phyloP scores from a whole-genome alignment of 2,888 invertebrate genomes.

The Thereva unica region DNA sequence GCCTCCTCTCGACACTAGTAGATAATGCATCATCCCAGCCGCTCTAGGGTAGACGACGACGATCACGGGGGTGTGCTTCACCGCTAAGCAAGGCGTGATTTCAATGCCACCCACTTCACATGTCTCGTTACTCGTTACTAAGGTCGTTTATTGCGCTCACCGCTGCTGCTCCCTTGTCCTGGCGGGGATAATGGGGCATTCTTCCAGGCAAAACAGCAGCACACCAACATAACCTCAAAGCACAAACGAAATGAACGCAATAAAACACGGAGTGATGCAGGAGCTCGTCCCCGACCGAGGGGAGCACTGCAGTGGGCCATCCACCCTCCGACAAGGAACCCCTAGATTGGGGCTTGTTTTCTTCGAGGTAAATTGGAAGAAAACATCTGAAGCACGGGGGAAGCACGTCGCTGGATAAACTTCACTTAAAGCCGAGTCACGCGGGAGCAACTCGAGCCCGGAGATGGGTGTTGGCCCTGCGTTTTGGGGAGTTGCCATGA shows the following conservation, averaged over 20 bases:
- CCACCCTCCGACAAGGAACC: slow-evolving; percentile 4
- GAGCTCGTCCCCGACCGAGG: slow-evolving; percentile 3
- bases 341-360: slow-evolving; percentile 2
- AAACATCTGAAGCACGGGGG: slow-evolving; percentile 26
- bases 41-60: neutral
- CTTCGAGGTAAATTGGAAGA: slow-evolving; percentile 20
- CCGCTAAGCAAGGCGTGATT: neutral
- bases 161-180: slow-evolving; percentile 10
- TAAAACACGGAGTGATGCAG: slow-evolving; percentile 30
- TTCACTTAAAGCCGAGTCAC: neutral
- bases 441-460: slow-evolving; percentile 1
- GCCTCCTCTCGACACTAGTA: neutral
- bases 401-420: slow-evolving; percentile 13
- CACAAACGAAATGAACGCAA: slow-evolving; percentile 22
- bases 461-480: slow-evolving; percentile 19
- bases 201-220: neutral
- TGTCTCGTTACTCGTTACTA: too few relatives aligned
- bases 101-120: slow-evolving; percentile 13
- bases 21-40: slow-evolving; percentile 7
- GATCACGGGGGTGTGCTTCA: too few relatives aligned
- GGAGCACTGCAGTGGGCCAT: slow-evolving; percentile 12
- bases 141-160: slow-evolving; percentile 17
- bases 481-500: slow-evolving; percentile 26
- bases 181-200: slow-evolving; percentile 16
- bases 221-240: slow-evolving; percentile 23